Evolutionary conservation across 37 sponge, comb jelly and placozoan species (phyloP).

Genomic region (Cladorhizidae sp.): DNA sequence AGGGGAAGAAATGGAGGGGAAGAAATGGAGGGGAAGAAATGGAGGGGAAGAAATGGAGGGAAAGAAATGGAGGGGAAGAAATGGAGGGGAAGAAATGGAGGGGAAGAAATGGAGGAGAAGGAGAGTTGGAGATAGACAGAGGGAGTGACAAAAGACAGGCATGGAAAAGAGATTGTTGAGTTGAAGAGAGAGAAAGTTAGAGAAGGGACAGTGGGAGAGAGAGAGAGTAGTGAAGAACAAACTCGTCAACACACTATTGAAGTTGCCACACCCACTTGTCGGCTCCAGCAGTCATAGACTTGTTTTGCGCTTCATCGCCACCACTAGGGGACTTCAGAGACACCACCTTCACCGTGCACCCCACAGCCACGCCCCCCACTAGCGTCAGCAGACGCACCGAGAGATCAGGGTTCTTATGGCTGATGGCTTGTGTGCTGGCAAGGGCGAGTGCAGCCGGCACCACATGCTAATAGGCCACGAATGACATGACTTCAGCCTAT

Average conservation of each 20-base stretch:
- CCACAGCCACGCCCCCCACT: conserved; percentile 12
- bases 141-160: too few species aligned
- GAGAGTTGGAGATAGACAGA: too few species aligned
- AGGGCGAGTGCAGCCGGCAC: conserved; percentile 38
- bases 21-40: too few species aligned
- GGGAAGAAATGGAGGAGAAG: too few species aligned
- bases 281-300: conserved; percentile 10
- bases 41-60: too few species aligned
- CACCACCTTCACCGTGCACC: conserved; percentile 22
- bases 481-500: neutral
- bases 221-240: neutral
- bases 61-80: too few species aligned
- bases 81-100: too few species aligned
- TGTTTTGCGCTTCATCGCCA: neutral
- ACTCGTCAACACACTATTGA: too few species aligned
- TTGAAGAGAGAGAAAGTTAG: too few species aligned
- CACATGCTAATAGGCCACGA: conserved; percentile 28
- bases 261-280: conserved; percentile 31
- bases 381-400: conserved; percentile 23
- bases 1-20: too few species aligned
- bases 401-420: conserved; percentile 24
- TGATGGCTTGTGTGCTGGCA: conserved; percentile 11
- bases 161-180: too few species aligned
- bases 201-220: too few species aligned
- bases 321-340: conserved; percentile 18